A percentile compares a stretch with the other conserved stretches of the same genome.
Evolutionary conservation across 2,888 invertebrate species (phyloP).

Genomic region (Incurvaria masculella): DNA sequence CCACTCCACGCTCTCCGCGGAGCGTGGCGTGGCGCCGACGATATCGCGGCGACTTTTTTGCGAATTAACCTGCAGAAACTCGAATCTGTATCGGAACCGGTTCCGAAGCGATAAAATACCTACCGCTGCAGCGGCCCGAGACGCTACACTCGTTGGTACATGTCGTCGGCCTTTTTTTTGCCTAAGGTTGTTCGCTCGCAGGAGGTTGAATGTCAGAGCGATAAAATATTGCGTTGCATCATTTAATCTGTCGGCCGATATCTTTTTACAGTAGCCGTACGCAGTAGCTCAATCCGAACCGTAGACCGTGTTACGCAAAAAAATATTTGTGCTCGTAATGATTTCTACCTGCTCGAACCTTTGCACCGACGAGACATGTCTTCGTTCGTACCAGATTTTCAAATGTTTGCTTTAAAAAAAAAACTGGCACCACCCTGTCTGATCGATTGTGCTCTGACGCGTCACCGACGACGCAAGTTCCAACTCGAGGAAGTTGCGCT

Average conservation of each 20-base stretch:
- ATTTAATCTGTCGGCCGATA: background rate
- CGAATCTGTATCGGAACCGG: background rate
- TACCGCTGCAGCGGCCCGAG: background rate
- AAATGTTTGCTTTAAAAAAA: background rate
- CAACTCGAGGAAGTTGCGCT: background rate
- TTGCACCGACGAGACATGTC: too few species aligned
- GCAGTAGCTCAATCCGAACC: constrained; percentile 24
- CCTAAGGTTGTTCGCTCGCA: background rate
- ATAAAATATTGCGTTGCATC: background rate
- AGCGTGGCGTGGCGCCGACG: background rate
- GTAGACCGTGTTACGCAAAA: constrained; percentile 45
- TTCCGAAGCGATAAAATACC: background rate
- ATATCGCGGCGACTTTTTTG: background rate
- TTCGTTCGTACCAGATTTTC: too few species aligned
- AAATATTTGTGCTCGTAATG: too few species aligned
- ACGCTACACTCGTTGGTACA: background rate
- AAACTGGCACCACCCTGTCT: background rate
- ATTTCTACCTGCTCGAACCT: too few species aligned
- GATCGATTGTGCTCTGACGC: background rate
- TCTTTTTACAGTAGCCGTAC: too few species aligned
- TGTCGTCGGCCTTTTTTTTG: background rate
- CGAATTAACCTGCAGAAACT: too few species aligned
- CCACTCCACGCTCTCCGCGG: background rate
- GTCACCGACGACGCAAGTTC: too few species aligned
- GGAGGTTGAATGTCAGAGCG: background rate